Evolutionary conservation across 2,113 vertebrate species (phyloP), one percentile per base, ranked within the genome.

Genomic region (Xenopus laevis): DNA sequence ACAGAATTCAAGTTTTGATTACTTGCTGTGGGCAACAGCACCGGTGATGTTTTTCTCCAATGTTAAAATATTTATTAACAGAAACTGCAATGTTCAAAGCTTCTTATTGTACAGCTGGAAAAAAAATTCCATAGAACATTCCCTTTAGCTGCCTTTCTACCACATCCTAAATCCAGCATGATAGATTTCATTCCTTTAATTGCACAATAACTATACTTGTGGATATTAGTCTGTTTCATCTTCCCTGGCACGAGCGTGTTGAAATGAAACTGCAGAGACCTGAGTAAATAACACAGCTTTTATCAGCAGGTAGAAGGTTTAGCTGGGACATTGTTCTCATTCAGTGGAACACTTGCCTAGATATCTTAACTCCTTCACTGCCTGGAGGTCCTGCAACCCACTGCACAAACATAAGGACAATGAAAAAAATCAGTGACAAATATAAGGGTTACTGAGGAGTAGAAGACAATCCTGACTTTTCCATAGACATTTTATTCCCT

Each of bases 401-500:
- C 7, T 7, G 10, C 20, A 62, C 7, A 30, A 30, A 21, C 13
- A 30, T 33, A n/a, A 52, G 6, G 6, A 3, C 50, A 64, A 13
- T 47, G 44, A 47, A 13, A 62, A 33, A 72, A 33, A 40, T 40
- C 33, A 72, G 17, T 33, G 45, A 72, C 23, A 52, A 30, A 21
- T 45, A 15, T 23, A 58, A 16, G 10, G 53, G 7, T 16, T 18
- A 57, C 12, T 57, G 53, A 58, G 23, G 9, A 16, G 8, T 18
- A 58, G 17, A 58, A 58, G 18, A 58, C 27, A 60, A 23, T 50
- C 47, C 47, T 50, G 47, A 50, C 15, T 50, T 50, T 13, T 50
- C 11, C 33, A 33, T 18, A 68, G 15, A 40, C 53, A 50, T 57
- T 27, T 10, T 64, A 70, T 74, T 77, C 74, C 74, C 74, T 77